Evolutionary conservation across 2,113 vertebrate species (phyloP).

Genomic region (Macrotis lagotis): DNA sequence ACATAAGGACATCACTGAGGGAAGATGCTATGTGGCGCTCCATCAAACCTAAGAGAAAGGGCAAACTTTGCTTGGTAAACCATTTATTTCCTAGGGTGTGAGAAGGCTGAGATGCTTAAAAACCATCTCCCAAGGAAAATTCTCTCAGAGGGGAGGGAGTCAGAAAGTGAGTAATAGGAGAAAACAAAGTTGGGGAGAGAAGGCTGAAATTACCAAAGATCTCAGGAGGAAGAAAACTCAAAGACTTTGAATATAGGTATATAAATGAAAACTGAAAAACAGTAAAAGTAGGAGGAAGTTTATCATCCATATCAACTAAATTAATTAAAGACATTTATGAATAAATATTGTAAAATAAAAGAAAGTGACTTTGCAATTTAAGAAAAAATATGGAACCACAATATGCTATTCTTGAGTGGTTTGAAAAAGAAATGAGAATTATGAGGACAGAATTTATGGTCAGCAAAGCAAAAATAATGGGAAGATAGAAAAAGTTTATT

Average conservation of each 20-base stretch:
- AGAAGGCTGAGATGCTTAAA: background rate
- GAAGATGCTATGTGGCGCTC: background rate
- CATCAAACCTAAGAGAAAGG: background rate
- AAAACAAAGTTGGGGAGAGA: background rate
- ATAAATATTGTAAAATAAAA: background rate
- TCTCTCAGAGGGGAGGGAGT: background rate
- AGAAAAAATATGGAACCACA: background rate
- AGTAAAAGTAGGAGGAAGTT: background rate
- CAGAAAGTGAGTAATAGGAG: background rate
- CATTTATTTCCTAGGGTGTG: background rate
- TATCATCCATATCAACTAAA: background rate
- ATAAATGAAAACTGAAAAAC: background rate
- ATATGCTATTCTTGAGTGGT: background rate
- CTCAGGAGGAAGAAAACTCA: background rate
- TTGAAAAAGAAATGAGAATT: background rate
- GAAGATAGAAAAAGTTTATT: background rate
- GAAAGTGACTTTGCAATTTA: background rate
- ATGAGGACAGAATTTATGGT: background rate
- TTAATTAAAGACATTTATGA: background rate
- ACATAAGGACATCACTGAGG: background rate
- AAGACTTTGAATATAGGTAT: background rate
- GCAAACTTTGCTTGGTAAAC: background rate
- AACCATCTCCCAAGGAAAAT: background rate
- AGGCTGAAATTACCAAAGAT: background rate
- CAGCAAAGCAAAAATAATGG: background rate